These are phyloP conservation scores for Saccopteryx leptura DNA, from an alignment of 2,113 vertebrate genomes.

Conservation along the genomic window DNA sequence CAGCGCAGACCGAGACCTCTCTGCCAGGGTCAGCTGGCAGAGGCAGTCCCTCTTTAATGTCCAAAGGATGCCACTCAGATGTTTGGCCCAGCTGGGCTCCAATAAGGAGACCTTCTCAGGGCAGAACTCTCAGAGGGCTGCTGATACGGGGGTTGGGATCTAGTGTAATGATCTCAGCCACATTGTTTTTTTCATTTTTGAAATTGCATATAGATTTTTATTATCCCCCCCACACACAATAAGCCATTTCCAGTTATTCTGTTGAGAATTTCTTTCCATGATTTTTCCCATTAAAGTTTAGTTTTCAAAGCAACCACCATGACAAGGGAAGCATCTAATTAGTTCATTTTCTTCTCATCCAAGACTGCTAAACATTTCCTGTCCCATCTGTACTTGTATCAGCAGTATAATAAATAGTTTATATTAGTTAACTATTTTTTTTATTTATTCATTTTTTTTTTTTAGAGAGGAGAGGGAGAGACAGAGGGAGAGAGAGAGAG, in stretches of 20 bases:
- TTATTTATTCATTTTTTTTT: no score
- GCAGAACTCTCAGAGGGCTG: neutral
- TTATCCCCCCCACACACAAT: slow-evolving; percentile 85
- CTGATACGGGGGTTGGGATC: neutral
- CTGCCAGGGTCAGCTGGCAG: neutral
- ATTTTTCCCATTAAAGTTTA: slow-evolving; percentile 83
- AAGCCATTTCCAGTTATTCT: slow-evolving; percentile 81
- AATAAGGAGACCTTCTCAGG: neutral
- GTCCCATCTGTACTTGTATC: slow-evolving; percentile 79
- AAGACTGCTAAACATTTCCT: slow-evolving; percentile 74
- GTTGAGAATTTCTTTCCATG: slow-evolving; percentile 81
- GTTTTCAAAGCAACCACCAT: slow-evolving; percentile 84
- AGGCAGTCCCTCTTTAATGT: neutral
- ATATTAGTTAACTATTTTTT: slow-evolving; percentile 91
- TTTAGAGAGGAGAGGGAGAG: no score
- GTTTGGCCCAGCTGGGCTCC: neutral
- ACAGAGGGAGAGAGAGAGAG: no score
- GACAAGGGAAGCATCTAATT: slow-evolving; percentile 84
- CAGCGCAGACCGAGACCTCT: no score
- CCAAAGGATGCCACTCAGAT: neutral
- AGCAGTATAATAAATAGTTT: slow-evolving; percentile 83
- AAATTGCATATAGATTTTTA: slow-evolving; percentile 86
- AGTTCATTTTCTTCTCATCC: slow-evolving; percentile 86
- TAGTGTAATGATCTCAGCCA: neutral
- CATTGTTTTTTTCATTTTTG: neutral